Evolutionary conservation across 2,113 vertebrate genomes (phyloP).

Genomic region (Lophura nycthemera): DNA sequence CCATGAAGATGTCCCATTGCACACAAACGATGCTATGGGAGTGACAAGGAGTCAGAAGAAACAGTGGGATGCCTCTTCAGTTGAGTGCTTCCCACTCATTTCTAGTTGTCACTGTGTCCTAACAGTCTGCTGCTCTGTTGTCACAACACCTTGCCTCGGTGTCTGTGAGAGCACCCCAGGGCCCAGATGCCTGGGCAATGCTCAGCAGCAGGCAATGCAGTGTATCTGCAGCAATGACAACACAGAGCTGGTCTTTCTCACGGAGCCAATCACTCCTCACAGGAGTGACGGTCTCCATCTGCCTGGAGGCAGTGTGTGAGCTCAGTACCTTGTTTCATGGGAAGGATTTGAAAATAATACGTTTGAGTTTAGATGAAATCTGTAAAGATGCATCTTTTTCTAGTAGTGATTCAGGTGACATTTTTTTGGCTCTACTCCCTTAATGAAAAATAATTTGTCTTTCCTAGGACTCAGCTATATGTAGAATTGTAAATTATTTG

Average conservation of each 20-base stretch:
- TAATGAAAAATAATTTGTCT: not conserved
- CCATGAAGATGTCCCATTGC: not conserved
- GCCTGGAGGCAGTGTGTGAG: not conserved
- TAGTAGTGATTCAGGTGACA: not conserved
- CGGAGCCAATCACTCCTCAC: rapidly evolving
- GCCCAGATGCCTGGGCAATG: not conserved
- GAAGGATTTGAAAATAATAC: not conserved
- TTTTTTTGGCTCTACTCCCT: not conserved
- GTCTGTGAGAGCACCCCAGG: not conserved
- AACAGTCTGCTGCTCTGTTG: not conserved
- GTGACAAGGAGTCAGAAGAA: not conserved
- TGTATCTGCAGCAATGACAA: not conserved
- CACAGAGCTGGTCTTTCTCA: not conserved
- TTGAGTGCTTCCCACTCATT: rapidly evolving
- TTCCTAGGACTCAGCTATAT: not conserved
- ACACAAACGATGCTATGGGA: rapidly evolving
- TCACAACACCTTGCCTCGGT: not conserved
- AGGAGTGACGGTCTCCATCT: not conserved
- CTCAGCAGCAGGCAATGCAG: not conserved
- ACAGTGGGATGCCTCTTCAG: not conserved
- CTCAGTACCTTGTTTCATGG: not conserved
- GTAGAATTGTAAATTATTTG: not conserved
- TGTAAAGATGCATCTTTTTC: not conserved
- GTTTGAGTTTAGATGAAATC: not conserved
- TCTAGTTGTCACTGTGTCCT: not conserved